Base-by-base conservation (phyloP, 2,888 invertebrate genomes). In the Lycaena phlaeas region DNA sequence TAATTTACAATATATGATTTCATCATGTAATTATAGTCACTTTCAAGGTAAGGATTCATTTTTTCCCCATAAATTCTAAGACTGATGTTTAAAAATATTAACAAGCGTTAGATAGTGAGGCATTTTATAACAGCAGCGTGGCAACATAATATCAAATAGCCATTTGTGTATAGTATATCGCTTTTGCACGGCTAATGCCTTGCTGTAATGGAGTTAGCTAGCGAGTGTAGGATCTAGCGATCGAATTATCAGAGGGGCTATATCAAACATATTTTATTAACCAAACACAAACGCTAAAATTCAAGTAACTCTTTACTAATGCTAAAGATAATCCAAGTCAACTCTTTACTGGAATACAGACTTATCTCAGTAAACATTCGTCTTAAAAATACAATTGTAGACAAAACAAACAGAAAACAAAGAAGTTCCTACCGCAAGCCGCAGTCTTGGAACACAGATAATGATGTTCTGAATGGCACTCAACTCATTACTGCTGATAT, bases 401-500 rank as follows among this genome's bases (percentile, higher is more conserved):
- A 46, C 40, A 48, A 45, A 48, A 40, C 44, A 44, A 46, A 43
- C 46, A 39, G 42, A 40, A 44, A 45, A 41, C 29, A 44, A 47
- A 43, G 43, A 49, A 44, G 48, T 51, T 46, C 41, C 46, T 41
- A 41, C 46, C 49, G 45, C 43, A 46, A 43, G 40, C 57, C 54
- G 59, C 55, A 57, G 58, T 59, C 53, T 61, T 59, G 68, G 22
- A 22, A 22, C 66, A 61, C 59, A 69, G 72, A 76, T 77, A 78
- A 78, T 67, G 71, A 77, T 63, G 71, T 73, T 76, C 71, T 74
- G 73, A 78, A 77, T 72, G 67, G 69, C 70, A 71, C 76, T 76
- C 77, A 68, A 72, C 77, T 77, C 77, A 78, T 78, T 79, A 78
- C 68, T 56, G 61, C 66, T 74, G 70, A 72, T 77, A 75, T 73